Evolutionary conservation across 2,797 vertebrate species (phyloP), one percentile per base, ranked within the genome.

Genomic region (Astyanax mexicanus): DNA sequence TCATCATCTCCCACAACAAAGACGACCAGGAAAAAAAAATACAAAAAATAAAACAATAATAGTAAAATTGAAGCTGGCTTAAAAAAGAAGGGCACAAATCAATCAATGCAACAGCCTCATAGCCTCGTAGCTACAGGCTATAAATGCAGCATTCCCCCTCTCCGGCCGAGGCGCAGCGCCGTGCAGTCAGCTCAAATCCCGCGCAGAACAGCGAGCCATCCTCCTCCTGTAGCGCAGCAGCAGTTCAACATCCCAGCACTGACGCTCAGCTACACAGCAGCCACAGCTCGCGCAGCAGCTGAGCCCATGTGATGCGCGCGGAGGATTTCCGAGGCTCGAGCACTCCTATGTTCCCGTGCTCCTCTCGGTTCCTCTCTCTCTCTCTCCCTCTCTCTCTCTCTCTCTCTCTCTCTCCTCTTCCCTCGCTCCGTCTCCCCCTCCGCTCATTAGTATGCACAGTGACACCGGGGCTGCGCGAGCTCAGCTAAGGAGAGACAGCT

Each of bases 391-490:
- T 11, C 45, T 72, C 11, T 9, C 27, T n/a, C 55, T 32, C 25
- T 17, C 52, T 51, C 12, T 15, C 11, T 9, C n/a, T 25, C 51
- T 52, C 51, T 52, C 25, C 15, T 17, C 25, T 17, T 29, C 25
- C 5, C 52, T 55, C 52, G 13, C 52, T 55, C 52, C 15, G 13
- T 58, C 55, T 58, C 55, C n/a, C 55, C n/a, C 29, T 58, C 55
- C 61, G 45, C 80, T 77, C 74, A 82, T 84, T 81, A 83, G 79
- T 83, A 84, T 83, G 76, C 85, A 55, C 47, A 66, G 78, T 80
- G 64, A 68, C 51, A 76, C 57, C 62, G 55, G 47, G 73, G 70
- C 69, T 81, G 57, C 74, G 70, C 62, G 69, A 52, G 70, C 49
- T 54, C 32, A 55, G 64, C 58, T 75, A 71, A 81, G 74, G 75